Evolutionary conservation across 2,888 invertebrate genomes (phyloP), one percentile per base, ranked within the genome.

Genomic region (Pemphredon lugubris): DNA sequence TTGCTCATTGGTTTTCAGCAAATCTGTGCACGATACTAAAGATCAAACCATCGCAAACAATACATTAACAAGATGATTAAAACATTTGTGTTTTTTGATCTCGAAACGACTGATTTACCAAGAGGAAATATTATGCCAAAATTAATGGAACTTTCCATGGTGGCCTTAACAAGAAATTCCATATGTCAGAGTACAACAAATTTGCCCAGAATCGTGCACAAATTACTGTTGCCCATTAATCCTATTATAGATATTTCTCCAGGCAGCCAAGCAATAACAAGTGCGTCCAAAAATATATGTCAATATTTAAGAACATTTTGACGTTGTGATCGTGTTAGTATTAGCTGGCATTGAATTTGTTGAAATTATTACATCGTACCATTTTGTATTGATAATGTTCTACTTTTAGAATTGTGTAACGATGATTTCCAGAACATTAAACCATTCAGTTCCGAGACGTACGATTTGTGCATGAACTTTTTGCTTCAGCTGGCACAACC

Each of bases 91-190:
- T 94, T 95, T 81, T 76, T 95, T 45, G 95, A 96, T 84, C 87
- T 94, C 68, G 95, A 95, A 90, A 94, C 95, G 0, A 93, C 94
- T 0, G 93, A 94, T 34, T 83, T 95, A 1, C 73, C 72, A 0
- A 78, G 89, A 20, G 92, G 92, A 74, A 83, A 87, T 16, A 92
- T 90, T 53, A 89, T 87, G 68, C 91, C 94, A 20, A 92, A 90
- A 83, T 94, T 96, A 40, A 95, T 94, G 0, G 96, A 96, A 89
- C 76, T 96, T 0, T 92, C 94, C 69, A 90, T 95, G 81, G 90
- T 94, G 26, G 93, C 94, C 0, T 92, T 93, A n/a, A 90, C 91
- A 13, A 90, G 92, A 20, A 87, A 91, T 0, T 92, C 93, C 82
- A 78, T 94, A 30, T 82, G 90, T 0, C 85, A 86, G n/a, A 21